Percentiles rank a stretch among this genome's conserved stretches.
Conservation (phyloP, 1,140 invertebrate genomes). For the Asobara japonica region DNA sequence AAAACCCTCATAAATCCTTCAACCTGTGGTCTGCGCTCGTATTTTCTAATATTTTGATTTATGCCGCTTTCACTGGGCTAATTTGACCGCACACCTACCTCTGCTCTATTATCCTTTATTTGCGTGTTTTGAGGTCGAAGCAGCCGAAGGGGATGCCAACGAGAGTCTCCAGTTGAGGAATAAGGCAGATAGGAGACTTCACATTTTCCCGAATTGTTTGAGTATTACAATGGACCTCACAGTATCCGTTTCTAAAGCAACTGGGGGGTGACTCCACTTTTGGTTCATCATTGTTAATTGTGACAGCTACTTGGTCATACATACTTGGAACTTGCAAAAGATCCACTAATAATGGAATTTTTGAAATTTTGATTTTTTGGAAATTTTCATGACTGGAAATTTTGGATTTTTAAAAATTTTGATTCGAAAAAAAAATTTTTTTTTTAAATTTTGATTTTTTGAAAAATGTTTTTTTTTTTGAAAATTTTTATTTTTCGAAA, state of each 20-base stretch:
- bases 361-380: too few species aligned
- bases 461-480: too few species aligned
- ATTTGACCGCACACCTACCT: constrained; percentile 47
- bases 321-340: not conserved
- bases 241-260: not conserved
- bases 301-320: not conserved
- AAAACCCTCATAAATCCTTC: constrained; percentile 61
- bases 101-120: constrained; percentile 58
- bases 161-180: too few species aligned
- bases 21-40: constrained; percentile 34
- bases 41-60: constrained; percentile 66
- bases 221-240: not conserved
- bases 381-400: too few species aligned
- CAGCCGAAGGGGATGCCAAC: not conserved
- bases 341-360: too few species aligned
- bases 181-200: too few species aligned
- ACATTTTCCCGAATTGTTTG: not conserved
- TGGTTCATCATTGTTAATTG: constrained; percentile 26
- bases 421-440: too few species aligned
- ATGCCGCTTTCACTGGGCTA: constrained; percentile 61
- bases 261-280: not conserved
- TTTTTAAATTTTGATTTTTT: too few species aligned
- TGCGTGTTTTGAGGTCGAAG: constrained; percentile 49
- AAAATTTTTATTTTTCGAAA: too few species aligned
- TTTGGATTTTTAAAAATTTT: too few species aligned